Conservation (phyloP, 2,797 vertebrate species). For the Aselliscus stoliczkanus region DNA sequence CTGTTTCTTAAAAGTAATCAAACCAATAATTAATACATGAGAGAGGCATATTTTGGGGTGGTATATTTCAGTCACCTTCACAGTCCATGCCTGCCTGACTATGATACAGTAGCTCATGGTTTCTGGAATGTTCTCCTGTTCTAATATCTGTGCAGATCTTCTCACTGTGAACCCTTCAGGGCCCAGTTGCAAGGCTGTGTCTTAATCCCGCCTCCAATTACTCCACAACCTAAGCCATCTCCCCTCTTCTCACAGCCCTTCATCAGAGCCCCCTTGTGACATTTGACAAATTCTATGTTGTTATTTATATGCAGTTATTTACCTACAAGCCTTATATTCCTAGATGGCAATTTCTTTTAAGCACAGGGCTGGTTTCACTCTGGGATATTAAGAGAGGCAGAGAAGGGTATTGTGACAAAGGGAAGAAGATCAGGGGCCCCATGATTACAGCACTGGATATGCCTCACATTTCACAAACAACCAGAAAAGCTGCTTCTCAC, state of each 20-base stretch:
- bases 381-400: neutral
- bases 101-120: too few relatives aligned
- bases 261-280: neutral
- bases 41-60: neutral
- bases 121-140: neutral
- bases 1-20: neutral
- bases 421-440: neutral
- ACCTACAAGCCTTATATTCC: neutral
- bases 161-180: neutral
- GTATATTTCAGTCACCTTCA: neutral
- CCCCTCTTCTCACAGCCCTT: neutral
- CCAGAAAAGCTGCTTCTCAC: neutral
- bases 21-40: neutral
- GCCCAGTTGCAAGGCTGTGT: rapidly evolving
- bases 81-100: neutral
- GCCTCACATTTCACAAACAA: neutral
- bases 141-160: neutral
- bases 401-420: neutral
- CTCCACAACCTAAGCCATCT: neutral
- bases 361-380: neutral
- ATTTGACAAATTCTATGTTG: neutral
- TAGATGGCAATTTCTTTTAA: neutral
- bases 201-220: neutral
- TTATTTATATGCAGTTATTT: neutral
- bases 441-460: rapidly evolving